phyloP scores from a whole-genome alignment of 2,113 vertebrate species.

The Semnornis frantzii region DNA sequence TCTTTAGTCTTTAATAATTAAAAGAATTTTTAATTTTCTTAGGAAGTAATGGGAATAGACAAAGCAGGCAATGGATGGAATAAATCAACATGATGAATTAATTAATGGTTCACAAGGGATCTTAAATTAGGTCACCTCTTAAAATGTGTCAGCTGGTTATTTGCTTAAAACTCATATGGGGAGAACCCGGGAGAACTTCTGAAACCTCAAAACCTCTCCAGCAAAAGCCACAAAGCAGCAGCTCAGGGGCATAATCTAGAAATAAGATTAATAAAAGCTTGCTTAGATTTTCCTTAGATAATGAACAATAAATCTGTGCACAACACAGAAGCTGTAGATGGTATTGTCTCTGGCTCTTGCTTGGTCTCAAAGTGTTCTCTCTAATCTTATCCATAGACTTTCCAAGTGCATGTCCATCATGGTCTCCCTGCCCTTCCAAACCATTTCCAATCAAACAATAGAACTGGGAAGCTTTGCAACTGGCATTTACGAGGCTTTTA shows the following conservation, averaged over 20 bases:
- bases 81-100: slow-evolving; percentile 74
- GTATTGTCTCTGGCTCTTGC: background rate
- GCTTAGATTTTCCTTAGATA: background rate
- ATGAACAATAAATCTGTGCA: background rate
- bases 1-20: slow-evolving; percentile 64
- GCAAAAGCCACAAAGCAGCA: background rate
- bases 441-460: background rate
- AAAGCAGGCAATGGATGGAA: slow-evolving; percentile 50
- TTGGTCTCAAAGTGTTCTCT: background rate
- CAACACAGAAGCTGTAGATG: background rate
- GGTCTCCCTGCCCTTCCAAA: background rate
- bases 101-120: slow-evolving; percentile 54
- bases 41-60: slow-evolving; percentile 63
- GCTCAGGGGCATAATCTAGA: background rate
- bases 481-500: background rate
- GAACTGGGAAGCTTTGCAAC: background rate
- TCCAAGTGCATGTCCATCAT: background rate
- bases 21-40: slow-evolving; percentile 66
- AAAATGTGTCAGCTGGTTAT: slow-evolving; percentile 50
- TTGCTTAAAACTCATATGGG: slow-evolving; percentile 17
- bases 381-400: background rate
- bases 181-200: slow-evolving; percentile 30
- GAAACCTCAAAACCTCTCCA: background rate
- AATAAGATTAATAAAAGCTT: background rate
- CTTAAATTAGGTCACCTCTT: slow-evolving; percentile 66